Conservation (phyloP, 1,140 invertebrate species). For the Micrasema longulum region DNA sequence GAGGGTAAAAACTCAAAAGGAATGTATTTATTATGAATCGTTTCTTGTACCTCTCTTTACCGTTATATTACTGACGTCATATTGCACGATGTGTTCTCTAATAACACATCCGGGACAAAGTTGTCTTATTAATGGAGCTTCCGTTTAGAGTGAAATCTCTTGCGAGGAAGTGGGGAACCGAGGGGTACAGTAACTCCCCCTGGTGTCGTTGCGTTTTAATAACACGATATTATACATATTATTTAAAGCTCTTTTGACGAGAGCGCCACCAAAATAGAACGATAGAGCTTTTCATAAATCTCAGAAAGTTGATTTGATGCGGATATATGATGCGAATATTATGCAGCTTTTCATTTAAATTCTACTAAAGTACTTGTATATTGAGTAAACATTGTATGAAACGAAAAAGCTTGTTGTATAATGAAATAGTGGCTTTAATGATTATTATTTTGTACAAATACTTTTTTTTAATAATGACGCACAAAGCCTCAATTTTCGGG, state of each 20-base stretch:
- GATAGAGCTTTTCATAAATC: conserved; percentile 16
- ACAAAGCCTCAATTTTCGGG: too few species aligned
- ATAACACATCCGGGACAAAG: conserved; percentile 29
- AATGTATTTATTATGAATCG: conserved; percentile 30
- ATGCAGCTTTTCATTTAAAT: too few species aligned
- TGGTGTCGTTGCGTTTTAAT: conserved; percentile 47
- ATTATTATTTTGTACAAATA: too few species aligned
- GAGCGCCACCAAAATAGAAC: conserved; percentile 2
- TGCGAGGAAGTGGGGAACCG: background rate
- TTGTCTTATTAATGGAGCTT: conserved; percentile 25
- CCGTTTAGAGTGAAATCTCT: background rate
- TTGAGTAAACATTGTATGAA: too few species aligned
- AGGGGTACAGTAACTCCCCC: background rate
- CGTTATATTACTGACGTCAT: conserved; percentile 12
- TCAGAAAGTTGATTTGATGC: conserved; percentile 19
- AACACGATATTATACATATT: conserved; percentile 43
- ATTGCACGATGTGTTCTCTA: conserved; percentile 2
- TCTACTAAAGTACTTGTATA: too few species aligned
- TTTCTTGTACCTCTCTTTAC: conserved; percentile 16
- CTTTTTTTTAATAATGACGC: too few species aligned
- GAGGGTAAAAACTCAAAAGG: conserved; percentile 13
- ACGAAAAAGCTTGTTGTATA: too few species aligned
- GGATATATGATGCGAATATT: background rate
- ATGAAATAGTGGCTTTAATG: too few species aligned
- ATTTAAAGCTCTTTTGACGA: conserved; percentile 37